Evolutionary conservation across 1,140 invertebrate genomes (phyloP), one percentile per base, ranked within the genome.

Genomic region (Parasteatoda tepidariorum): DNA sequence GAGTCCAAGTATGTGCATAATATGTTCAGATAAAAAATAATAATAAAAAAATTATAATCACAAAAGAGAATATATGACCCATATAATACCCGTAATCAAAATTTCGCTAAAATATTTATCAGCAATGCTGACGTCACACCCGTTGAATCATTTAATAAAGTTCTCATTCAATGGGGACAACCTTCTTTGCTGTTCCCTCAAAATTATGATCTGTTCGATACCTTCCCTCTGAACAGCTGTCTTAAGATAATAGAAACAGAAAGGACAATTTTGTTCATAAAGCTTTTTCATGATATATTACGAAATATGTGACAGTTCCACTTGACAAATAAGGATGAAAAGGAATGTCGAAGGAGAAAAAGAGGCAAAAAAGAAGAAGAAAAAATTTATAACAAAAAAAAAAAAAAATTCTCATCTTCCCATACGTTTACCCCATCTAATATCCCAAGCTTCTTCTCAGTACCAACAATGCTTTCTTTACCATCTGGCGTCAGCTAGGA

Each of bases 271-370:
- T 81, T 81, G 66, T 81, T 81, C 78, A 81, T 81, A 81, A 81
- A 76, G 70, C 26, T 30, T 70, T 71, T n/a, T 31, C 33, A 30
- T 81, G 78, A 81, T 81, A 70, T 81, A 81, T 81, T 70, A 48
- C 78, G 66, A 81, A 81, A 81, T 81, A 81, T 81, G 67, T 81
- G 66, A 81, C 78, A 81, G 66, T 81, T 70, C 54, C 66, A 81
- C 62, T 81, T 81, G 78, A 81, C 66, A 81, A 81, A 81, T 81
- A 81, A 81, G 78, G 48, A 81, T 70, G 70, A 70, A 81, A 81
- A 81, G 76, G 76, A 81, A 81, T 81, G 66, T 55, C 22, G 55
- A 55, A 79, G 64, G 24, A 55, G 48, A 38, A 61, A 28, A 67
- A 33, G 34, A 33, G 66, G 67, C 78, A 81, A 81, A 70, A 61